Evolutionary conservation across 2,888 invertebrate species (phyloP), one percentile per base, ranked within the genome.

Genomic region (Stramonita haemastoma): DNA sequence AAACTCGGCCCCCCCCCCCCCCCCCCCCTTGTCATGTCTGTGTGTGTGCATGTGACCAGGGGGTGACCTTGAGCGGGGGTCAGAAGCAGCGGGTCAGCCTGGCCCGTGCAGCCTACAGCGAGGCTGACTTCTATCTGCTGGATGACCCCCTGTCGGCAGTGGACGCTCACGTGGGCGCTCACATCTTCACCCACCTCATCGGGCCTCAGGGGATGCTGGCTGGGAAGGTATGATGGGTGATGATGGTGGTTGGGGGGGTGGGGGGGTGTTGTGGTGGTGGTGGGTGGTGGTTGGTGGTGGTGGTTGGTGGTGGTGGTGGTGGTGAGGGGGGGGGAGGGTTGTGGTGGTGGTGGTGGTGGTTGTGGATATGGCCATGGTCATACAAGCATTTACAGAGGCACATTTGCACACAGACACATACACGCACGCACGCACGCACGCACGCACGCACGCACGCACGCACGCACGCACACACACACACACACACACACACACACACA

Each of bases 71-170:
- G 90, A 95, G 95, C 89, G 95, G 96, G 19, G 96, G 95, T 17
- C 95, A 96, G 92, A 95, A 95, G 90, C 96, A 96, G 92, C 91
- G 96, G 70, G 94, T 96, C 8, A 95, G 95, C 83, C 90, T 96
- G 89, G 96, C 96, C 11, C 92, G 96, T 83, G 95, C 96, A 22
- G 93, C 95, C 8, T 96, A 96, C 91, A 93, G 92, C 90, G 93
- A 96, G 91, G 92, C 94, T 26, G 96, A 96, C 89, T 92, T 96
- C 46, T 96, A 95, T 90, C 92, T 96, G 6, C 90, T 96, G 84
- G 96, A 96, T 91, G 96, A 96, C 91, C 96, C 96, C 6, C 92
- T 96, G 22, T 95, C 95, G 90, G 96, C 96, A 57, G 96, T 96
- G 0, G 96, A 96, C 91, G 93, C 95, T 13, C 96, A 96, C 92